Evolutionary conservation across 2,888 invertebrate species (phyloP).

Genomic region (Odontothrips loti): DNA sequence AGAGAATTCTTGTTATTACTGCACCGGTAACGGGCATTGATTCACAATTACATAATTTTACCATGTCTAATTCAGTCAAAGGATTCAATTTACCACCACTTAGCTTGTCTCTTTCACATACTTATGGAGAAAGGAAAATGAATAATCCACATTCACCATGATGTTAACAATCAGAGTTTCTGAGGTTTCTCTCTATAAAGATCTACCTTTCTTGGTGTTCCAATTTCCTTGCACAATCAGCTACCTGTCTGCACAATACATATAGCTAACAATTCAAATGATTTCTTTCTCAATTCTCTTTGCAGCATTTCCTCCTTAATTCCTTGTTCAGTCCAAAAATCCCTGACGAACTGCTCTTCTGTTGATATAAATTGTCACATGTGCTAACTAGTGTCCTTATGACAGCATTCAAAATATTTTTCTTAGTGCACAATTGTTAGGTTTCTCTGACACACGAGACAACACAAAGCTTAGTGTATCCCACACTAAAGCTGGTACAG

Average conservation of each 20-base stretch:
- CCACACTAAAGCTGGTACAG: background rate
- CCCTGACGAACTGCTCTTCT: background rate
- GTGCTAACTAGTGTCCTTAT: background rate
- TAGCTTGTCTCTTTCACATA: background rate
- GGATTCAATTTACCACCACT: background rate
- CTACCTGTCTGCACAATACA: background rate
- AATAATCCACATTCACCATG: background rate
- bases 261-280: background rate
- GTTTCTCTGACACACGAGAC: background rate
- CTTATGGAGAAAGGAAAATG: background rate
- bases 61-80: slow-evolving; percentile 23
- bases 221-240: background rate
- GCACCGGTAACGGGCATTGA: background rate
- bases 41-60: background rate
- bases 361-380: background rate
- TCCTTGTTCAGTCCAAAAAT: background rate
- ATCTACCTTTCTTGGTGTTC: background rate
- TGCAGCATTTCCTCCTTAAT: background rate
- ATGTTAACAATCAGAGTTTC: background rate
- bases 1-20: background rate
- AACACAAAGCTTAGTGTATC: background rate
- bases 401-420: background rate
- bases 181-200: background rate
- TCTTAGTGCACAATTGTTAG: background rate
- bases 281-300: background rate